A percentile compares a stretch with the other conserved stretches of the same genome.
These are phyloP conservation scores for Polyommatus iphigenia DNA, from an alignment of 2,888 invertebrate species.

Conservation along the genomic window DNA sequence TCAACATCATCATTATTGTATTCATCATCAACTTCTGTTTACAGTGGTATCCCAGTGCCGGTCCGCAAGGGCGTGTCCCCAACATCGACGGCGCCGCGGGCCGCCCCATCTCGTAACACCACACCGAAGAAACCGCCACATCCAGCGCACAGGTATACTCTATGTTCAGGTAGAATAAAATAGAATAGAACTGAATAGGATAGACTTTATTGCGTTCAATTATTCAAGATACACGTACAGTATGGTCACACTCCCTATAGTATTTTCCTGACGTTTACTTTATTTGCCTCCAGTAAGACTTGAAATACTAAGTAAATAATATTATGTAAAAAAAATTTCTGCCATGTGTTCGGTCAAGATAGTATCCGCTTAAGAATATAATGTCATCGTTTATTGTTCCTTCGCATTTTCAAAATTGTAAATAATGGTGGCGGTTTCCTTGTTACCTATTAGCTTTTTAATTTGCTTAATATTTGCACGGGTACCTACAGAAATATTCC, in stretches of 20 bases:
- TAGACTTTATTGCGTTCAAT: no score
- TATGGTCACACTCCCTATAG: background rate
- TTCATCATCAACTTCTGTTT: background rate
- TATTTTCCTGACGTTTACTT: background rate
- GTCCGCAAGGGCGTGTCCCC: slow-evolving; percentile 71
- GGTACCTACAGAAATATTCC: slow-evolving; percentile 58
- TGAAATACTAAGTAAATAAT: background rate
- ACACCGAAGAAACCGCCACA: slow-evolving; percentile 62
- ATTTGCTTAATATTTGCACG: slow-evolving; percentile 24
- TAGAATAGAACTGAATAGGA: no score
- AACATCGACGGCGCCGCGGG: slow-evolving; percentile 59
- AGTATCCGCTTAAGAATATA: background rate
- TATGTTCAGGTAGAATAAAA: no score
- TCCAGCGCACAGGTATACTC: slow-evolving; percentile 63
- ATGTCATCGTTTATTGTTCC: background rate
- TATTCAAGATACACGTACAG: no score
- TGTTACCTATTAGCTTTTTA: slow-evolving; percentile 38
- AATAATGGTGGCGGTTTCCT: slow-evolving; percentile 33
- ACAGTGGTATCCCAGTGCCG: slow-evolving; percentile 79
- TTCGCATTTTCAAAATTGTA: background rate
- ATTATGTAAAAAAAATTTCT: no score
- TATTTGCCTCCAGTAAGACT: background rate
- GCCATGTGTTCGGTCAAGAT: background rate
- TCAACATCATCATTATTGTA: background rate
- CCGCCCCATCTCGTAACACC: slow-evolving; percentile 44